These are phyloP conservation scores for Porites lutea DNA, from an alignment of 64 coral and sea anemone species.

Conservation along the genomic window DNA sequence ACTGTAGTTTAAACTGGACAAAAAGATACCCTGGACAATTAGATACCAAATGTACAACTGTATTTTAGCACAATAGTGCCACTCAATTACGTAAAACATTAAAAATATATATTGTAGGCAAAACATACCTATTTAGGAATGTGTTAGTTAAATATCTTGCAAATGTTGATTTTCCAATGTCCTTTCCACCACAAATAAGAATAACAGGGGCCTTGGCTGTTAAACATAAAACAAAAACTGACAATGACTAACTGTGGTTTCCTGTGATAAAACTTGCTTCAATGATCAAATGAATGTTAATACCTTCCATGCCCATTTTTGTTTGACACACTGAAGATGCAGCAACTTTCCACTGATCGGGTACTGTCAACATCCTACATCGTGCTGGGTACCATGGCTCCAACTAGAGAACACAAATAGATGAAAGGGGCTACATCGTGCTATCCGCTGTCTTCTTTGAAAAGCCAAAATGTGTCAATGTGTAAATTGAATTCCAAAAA, in stretches of 20 bases:
- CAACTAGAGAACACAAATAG: constrained; percentile 26
- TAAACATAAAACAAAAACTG: not conserved
- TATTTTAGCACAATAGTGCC: too few species aligned
- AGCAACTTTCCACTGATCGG: constrained; percentile 59
- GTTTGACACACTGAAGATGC: not conserved
- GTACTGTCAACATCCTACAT: constrained; percentile 29
- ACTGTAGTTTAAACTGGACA: too few species aligned
- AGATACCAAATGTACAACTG: too few species aligned
- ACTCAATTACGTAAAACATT: too few species aligned
- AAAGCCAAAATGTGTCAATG: too few species aligned
- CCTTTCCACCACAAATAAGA: constrained; percentile 91
- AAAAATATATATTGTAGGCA: too few species aligned
- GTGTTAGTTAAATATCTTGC: constrained; percentile 84
- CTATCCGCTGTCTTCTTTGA: too few species aligned
- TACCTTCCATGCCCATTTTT: not conserved
- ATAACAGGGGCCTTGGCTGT: constrained; percentile 37
- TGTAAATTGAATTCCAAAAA: too few species aligned
- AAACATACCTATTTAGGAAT: constrained; percentile 76
- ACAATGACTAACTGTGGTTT: not conserved
- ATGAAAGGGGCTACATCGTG: not conserved
- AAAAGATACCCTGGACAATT: too few species aligned
- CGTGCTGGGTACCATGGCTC: constrained; percentile 33
- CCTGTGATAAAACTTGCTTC: not conserved
- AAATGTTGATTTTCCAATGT: constrained; percentile 93
- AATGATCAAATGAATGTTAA: constrained; percentile 20